phyloP scores from a whole-genome alignment of 2,113 vertebrate genomes.

The Rhegmatorhina hoffmannsi region DNA sequence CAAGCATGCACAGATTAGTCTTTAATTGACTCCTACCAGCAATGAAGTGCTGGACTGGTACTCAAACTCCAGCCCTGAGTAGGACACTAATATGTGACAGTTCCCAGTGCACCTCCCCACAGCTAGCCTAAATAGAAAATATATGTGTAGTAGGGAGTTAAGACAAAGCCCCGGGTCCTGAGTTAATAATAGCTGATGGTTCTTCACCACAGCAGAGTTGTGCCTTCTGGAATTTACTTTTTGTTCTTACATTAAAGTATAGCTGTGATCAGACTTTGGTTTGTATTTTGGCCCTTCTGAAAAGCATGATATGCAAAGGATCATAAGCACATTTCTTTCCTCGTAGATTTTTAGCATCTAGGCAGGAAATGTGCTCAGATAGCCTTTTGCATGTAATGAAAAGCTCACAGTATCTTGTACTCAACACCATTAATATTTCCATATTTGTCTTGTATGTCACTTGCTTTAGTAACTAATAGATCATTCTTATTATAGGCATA shows the following conservation, averaged over 20 bases:
- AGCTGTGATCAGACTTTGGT: background rate
- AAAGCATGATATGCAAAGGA: conserved; percentile 3
- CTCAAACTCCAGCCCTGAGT: background rate
- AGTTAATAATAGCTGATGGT: background rate
- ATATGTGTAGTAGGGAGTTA: background rate
- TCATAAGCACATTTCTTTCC: conserved; percentile 12
- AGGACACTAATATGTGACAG: background rate
- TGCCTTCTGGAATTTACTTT: background rate
- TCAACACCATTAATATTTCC: conserved; percentile 25
- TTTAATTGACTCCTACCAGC: background rate
- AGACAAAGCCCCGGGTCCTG: background rate
- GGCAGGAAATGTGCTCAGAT: conserved; percentile 15
- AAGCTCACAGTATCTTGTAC: conserved; percentile 23
- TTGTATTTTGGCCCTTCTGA: conserved; percentile 28
- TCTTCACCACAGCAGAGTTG: background rate
- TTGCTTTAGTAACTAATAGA: conserved; percentile 40
- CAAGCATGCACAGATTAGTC: background rate
- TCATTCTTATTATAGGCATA: background rate
- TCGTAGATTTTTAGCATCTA: conserved; percentile 44
- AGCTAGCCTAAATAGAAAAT: background rate
- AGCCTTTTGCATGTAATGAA: conserved; percentile 4
- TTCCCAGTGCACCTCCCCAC: background rate
- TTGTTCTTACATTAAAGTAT: background rate
- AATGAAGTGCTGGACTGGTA: background rate
- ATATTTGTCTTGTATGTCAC: conserved; percentile 9